Conservation (phyloP, 2,888 invertebrate genomes). For the Sarcophaga subvicina region DNA sequence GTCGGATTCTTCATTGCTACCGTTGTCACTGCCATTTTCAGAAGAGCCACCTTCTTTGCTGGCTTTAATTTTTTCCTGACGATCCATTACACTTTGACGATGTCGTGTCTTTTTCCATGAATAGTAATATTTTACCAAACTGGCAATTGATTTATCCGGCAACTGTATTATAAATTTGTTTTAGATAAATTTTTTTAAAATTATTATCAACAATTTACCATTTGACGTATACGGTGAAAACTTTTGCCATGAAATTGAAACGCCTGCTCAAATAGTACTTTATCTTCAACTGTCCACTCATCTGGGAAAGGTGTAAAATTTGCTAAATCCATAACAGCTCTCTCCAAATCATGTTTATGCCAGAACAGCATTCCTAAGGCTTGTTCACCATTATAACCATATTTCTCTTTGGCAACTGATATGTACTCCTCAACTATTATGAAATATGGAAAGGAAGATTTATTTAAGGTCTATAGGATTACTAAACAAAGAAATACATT, state of each 20-base stretch:
- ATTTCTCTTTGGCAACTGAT: conserved; percentile 96
- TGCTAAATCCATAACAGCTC: conserved; percentile 95
- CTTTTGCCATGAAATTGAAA: conserved; percentile 99
- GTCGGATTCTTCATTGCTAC: conserved; percentile 93
- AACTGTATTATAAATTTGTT: conserved; percentile 83
- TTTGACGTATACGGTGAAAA: conserved; percentile 97
- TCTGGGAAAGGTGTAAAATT: conserved; percentile 99
- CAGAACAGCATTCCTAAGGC: conserved; percentile 98
- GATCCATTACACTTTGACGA: conserved; percentile 96
- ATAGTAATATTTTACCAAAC: conserved; percentile 98
- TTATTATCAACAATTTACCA: conserved; percentile 85
- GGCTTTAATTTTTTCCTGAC: conserved; percentile 85
- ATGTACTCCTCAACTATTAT: conserved; percentile 96
- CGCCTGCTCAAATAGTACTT: conserved; percentile 98
- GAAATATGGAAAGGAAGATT: too few relatives aligned
- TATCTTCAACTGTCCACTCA: conserved; percentile 99
- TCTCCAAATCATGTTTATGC: conserved; percentile 97
- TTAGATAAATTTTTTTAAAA: not conserved
- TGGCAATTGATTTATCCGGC: conserved; percentile 98
- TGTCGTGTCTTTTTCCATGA: conserved; percentile 98
- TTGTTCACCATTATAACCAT: conserved; percentile 98
- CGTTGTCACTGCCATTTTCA: conserved; percentile 92
- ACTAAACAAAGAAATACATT: too few relatives aligned
- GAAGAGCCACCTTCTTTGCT: conserved; percentile 85
- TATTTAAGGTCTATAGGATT: too few relatives aligned